A percentile compares a stretch with the other conserved stretches of the same genome.
phyloP scores from a whole-genome alignment of 2,797 vertebrate species.

The Peromyscus melanophrys region DNA sequence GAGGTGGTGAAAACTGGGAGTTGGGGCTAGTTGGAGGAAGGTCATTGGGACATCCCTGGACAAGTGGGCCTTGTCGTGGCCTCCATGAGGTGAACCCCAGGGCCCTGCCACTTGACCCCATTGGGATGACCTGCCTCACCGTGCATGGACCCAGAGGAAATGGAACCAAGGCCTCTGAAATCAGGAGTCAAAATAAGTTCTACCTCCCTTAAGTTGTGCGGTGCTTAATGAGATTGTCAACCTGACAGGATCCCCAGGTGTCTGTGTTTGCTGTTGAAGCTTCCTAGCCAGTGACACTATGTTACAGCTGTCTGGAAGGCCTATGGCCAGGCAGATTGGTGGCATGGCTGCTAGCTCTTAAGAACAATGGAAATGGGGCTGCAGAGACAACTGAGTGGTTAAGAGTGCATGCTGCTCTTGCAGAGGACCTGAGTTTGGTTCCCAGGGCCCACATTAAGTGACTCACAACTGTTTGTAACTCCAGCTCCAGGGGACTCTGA shows the following conservation, averaged over 20 bases:
- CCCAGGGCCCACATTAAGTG: neutral
- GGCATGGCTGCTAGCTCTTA: neutral
- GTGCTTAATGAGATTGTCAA: neutral
- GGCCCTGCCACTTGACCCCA: no score
- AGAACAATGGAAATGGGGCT: neutral
- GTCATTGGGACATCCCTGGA: neutral
- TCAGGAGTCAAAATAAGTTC: neutral
- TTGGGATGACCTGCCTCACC: neutral
- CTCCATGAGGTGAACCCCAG: neutral
- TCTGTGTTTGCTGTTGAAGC: neutral
- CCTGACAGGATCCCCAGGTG: neutral
- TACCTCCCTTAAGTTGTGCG: neutral
- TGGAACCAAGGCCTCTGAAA: neutral
- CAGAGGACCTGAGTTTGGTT: neutral
- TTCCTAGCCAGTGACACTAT: neutral
- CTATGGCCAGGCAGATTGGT: neutral
- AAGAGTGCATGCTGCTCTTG: neutral
- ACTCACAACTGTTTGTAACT: neutral
- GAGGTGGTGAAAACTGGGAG: neutral
- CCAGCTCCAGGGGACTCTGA: no score
- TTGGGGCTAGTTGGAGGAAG: neutral
- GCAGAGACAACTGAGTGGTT: neutral
- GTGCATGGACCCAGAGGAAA: neutral
- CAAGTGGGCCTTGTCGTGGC: neutral
- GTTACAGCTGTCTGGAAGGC: neutral